These are phyloP conservation scores for Pogonophryne albipinna DNA, from an alignment of 2,797 vertebrate species.

Conservation along the genomic window DNA sequence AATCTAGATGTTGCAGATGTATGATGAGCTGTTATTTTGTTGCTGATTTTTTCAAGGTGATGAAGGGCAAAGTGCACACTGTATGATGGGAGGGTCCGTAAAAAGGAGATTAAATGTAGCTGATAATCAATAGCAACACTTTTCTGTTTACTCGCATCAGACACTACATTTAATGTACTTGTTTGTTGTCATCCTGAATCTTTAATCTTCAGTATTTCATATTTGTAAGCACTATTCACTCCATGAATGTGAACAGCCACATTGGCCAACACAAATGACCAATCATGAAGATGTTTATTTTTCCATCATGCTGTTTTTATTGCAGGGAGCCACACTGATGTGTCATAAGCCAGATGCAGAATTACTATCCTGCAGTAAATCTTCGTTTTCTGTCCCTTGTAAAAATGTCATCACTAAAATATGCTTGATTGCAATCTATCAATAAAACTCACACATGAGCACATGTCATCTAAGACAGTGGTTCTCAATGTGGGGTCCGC, in stretches of 20 bases:
- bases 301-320: constrained; percentile 1
- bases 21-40: constrained; percentile 5
- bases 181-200: background rate
- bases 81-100: constrained; percentile 10
- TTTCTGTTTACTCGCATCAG: background rate
- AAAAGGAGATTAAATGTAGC: constrained; percentile 7
- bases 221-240: background rate
- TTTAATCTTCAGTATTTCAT: background rate
- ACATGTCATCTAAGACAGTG: no score
- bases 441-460: background rate
- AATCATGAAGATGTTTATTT: constrained; percentile 1
- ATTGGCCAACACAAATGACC: background rate
- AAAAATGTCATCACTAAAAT: background rate
- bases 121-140: background rate
- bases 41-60: constrained; percentile 10
- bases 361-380: constrained; percentile 12
- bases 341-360: constrained; percentile 29
- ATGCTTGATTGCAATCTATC: constrained; percentile 21
- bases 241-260: background rate
- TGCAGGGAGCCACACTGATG: background rate
- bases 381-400: constrained; percentile 13
- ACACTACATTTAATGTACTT: background rate
- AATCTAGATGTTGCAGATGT: constrained; percentile 9
- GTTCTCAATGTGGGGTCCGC: no score
- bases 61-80: constrained; percentile 9